Percentiles rank a stretch among this genome's conserved stretches.
These are phyloP conservation scores for Phrixothrix hirtus DNA, from an alignment of 2,888 invertebrate species.

Conservation along the genomic window DNA sequence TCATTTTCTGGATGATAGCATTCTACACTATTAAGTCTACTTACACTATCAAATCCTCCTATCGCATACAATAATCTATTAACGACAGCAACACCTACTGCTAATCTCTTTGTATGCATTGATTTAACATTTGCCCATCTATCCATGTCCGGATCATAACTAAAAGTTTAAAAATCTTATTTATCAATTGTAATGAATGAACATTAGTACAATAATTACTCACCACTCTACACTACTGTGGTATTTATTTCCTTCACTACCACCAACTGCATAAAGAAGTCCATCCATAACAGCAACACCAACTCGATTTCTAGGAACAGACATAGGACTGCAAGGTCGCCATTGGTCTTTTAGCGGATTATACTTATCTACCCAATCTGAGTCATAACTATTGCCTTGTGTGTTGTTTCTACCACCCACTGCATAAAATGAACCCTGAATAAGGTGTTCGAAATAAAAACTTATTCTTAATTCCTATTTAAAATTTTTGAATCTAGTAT, in stretches of 20 bases:
- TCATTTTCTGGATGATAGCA: conserved; percentile 94
- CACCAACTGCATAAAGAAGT: conserved; percentile 88
- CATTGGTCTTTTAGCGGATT: conserved; percentile 85
- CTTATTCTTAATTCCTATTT: not conserved
- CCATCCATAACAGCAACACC: conserved; percentile 96
- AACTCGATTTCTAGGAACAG: conserved; percentile 83
- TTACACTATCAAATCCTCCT: conserved; percentile 85
- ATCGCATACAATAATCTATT: conserved; percentile 74
- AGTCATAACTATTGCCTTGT: conserved; percentile 83
- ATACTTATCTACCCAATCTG: conserved; percentile 86
- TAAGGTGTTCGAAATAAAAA: conserved; percentile 11
- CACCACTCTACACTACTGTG: conserved; percentile 90
- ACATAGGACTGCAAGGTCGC: conserved; percentile 87
- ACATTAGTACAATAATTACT: conserved; percentile 40
- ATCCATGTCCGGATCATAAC: conserved; percentile 86
- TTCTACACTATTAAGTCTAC: conserved; percentile 78
- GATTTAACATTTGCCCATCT: conserved; percentile 75
- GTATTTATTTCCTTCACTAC: conserved; percentile 82
- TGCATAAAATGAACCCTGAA: conserved; percentile 82
- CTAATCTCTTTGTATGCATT: conserved; percentile 78
- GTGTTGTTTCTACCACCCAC: conserved; percentile 92
- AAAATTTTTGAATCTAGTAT: not conserved
- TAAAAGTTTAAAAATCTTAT: conserved; percentile 47
- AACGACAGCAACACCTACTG: conserved; percentile 79
- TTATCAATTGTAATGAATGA: not conserved